These are phyloP conservation scores for Atta colombica DNA, from an alignment of 1,140 invertebrate genomes.

Conservation along the genomic window DNA sequence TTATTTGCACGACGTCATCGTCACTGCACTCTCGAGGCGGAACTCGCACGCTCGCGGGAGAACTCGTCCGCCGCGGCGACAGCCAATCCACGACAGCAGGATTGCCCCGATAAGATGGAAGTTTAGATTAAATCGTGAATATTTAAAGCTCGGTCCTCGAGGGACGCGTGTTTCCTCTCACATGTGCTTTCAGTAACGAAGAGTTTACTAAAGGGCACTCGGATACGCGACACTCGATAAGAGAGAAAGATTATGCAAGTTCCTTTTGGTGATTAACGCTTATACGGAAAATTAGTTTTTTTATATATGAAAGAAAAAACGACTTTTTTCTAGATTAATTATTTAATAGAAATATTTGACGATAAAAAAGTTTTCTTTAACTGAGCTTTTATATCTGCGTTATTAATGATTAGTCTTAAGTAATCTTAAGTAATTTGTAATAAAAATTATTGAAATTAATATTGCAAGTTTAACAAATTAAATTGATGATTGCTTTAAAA, in stretches of 20 bases:
- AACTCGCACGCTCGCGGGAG: slow-evolving; percentile 38
- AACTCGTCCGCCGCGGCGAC: slow-evolving; percentile 48
- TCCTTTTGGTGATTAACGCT: slow-evolving; percentile 70
- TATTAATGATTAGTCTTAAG: not conserved
- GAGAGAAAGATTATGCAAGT: slow-evolving; percentile 62
- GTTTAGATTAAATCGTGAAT: slow-evolving; percentile 79
- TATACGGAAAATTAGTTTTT: slow-evolving; percentile 26
- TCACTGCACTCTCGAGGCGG: slow-evolving; percentile 18
- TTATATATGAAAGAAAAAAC: not conserved
- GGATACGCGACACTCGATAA: slow-evolving; percentile 47
- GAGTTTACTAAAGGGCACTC: slow-evolving; percentile 16
- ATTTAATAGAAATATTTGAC: not conserved
- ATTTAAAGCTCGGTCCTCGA: slow-evolving; percentile 67
- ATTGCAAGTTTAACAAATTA: not conserved
- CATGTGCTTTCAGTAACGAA: not conserved
- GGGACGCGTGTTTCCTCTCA: not conserved
- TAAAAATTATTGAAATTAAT: not conserved
- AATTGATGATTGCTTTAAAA: not conserved
- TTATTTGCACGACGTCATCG: slow-evolving; percentile 17
- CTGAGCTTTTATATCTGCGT: not conserved
- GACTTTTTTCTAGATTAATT: slow-evolving; percentile 25
- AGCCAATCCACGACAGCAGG: slow-evolving; percentile 58
- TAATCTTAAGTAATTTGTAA: not conserved
- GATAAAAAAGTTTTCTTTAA: not conserved
- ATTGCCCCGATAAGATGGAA: slow-evolving; percentile 73